Evolutionary conservation across 2,797 vertebrate species (phyloP), one percentile per base, ranked within the genome.

Genomic region (Sebastes vulpes): DNA sequence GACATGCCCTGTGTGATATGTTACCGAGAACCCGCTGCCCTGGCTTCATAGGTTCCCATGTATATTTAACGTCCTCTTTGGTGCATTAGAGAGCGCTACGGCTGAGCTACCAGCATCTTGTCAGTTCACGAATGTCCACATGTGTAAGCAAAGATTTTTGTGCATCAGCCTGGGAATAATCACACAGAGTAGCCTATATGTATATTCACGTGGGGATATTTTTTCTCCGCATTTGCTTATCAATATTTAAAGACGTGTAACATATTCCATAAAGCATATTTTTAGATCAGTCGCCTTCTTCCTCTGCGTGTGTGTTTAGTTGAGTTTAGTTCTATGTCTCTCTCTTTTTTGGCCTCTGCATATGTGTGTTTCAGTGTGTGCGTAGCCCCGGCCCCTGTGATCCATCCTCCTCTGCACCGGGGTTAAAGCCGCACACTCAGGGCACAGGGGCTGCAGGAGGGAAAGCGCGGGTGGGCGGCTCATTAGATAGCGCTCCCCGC

Each of bases 401-500:
- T 92, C 90, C 88, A 89, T 92, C 84, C 86, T 92, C 84, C 79
- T 78, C 81, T 86, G 89, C 89, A 69, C 35, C 53, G 32, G 88
- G 88, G 93, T 90, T 93, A 92, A 92, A 93, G 93, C 91, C 81
- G 75, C 87, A 84, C 78, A 83, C 88, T 92, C 79, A 21, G 89
- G 93, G 87, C 85, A 75, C 68, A 23, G 68, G 76, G 90, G 91
- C 86, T 81, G 91, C 86, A 59, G 89, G 88, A 90, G 92, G 88
- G 84, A 86, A 28, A 50, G 88, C 35, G 58, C 72, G 90, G 91
- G 94, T 88, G 91, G 93, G 94, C 86, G 89, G 92, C 94, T 95
- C 93, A 95, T 95, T 95, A 95, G 91, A 89, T 89, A 73, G 79
- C 85, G 7, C 89, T 95, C 94, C 93, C 93, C 74, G 86, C 66